Evolutionary conservation across 2,888 invertebrate species (phyloP), one percentile per base, ranked within the genome.

Genomic region (Nebria brevicollis): DNA sequence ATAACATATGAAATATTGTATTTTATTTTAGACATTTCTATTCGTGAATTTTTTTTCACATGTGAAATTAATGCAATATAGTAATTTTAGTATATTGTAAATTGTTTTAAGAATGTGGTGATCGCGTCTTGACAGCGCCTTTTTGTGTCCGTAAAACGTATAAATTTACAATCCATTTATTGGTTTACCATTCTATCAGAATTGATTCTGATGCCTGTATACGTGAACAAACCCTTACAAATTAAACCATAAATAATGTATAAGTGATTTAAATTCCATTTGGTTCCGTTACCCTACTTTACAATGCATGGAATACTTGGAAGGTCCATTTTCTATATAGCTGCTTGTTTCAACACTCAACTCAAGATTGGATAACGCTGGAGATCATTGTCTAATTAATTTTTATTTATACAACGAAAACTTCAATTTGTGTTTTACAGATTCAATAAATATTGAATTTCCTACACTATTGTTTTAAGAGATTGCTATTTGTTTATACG

Each of bases 231-330:
- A 80, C 70, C 75, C 75, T 70, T 65, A 72, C 82, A 83, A 83
- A 84, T 83, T 82, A 83, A 83, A 83, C 82, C 77, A 83, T 84
- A 83, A 84, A 84, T 84, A 81, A 84, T 84, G 81, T 83, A 84
- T 84, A 82, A 82, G 66, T 79, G 82, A 82, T 82, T 83, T 80
- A 83, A 83, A 83, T 84, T 82, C 84, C 82, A 83, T 83, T 84
- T 84, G 72, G 81, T 81, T 81, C 83, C 83, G 82, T 82, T 74
- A 80, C 72, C 79, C 80, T 83, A 77, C 79, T 82, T 66, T 82
- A 82, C 72, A 82, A 83, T 84, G 83, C 84, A 83, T 84, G 83
- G 84, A 84, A 84, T 84, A 83, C 82, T 54, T 64, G 82, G 82
- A 83, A 73, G 73, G 73, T 73, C 43, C 70, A 34, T 75, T 75